A percentile compares a stretch with the other conserved stretches of the same genome.
Evolutionary conservation across 2,797 vertebrate genomes (phyloP).

Genomic region (Manis javanica): DNA sequence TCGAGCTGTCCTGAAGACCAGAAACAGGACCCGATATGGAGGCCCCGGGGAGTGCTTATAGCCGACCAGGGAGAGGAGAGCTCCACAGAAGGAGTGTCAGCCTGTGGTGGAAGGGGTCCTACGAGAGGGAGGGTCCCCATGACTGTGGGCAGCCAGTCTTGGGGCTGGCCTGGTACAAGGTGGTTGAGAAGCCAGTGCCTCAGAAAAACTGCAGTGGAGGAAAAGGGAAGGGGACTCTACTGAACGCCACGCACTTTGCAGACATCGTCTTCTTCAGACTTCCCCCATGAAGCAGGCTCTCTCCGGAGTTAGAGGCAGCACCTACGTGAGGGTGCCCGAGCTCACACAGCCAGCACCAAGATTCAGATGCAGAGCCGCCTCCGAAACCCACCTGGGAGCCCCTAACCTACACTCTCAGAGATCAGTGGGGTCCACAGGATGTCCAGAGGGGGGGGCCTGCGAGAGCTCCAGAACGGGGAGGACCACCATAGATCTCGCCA

Average conservation of each 20-base stretch:
- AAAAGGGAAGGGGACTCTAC: background rate
- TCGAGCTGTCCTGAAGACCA: background rate
- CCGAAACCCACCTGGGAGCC: background rate
- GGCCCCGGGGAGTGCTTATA: background rate
- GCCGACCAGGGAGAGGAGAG: background rate
- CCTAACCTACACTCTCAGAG: background rate
- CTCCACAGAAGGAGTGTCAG: background rate
- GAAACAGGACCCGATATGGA: background rate
- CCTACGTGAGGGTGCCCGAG: background rate
- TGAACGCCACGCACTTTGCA: rapidly evolving
- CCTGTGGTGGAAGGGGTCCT: no score
- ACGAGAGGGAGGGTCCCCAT: no score
- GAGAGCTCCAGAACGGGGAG: background rate
- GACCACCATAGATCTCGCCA: background rate
- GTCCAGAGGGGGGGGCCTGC: background rate
- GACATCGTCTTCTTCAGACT: background rate
- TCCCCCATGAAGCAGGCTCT: background rate
- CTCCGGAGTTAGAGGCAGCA: background rate
- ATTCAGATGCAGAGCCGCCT: background rate
- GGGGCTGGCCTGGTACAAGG: background rate
- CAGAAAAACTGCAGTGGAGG: background rate
- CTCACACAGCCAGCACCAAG: background rate
- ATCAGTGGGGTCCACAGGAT: background rate
- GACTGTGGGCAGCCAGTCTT: rapidly evolving
- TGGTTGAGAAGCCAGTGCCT: background rate